phyloP scores from a whole-genome alignment of 2,888 invertebrate species.

The Sinopyrophorus schimmeli region DNA sequence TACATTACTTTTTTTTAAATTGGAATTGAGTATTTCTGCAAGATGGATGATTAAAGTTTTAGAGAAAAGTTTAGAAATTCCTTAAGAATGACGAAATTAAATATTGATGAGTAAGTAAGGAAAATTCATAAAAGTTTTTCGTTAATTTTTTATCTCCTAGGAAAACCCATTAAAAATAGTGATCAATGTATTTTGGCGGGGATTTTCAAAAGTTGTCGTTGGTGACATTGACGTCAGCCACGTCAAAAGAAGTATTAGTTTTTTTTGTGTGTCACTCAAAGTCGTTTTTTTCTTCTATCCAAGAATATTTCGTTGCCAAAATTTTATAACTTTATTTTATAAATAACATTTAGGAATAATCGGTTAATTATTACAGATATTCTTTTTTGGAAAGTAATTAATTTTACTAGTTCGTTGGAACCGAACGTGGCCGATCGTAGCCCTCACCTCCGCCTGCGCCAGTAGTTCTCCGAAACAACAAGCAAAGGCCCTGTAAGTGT shows the following conservation, averaged over 20 bases:
- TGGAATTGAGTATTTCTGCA: no score
- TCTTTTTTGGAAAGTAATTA: conserved; percentile 31
- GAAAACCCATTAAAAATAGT: no score
- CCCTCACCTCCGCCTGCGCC: conserved; percentile 20
- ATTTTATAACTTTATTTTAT: conserved; percentile 28
- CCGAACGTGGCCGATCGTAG: conserved; percentile 34
- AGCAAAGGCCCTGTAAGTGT: conserved; percentile 59
- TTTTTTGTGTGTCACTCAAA: conserved; percentile 32
- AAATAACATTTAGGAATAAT: conserved; percentile 6
- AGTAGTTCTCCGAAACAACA: conserved; percentile 52
- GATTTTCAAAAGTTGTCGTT: not conserved
- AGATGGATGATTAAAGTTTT: no score
- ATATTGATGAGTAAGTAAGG: no score
- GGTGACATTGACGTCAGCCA: conserved; percentile 15
- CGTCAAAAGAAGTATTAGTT: conserved; percentile 34
- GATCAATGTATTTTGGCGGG: not conserved
- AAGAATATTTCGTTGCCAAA: conserved; percentile 27
- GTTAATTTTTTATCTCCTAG: no score
- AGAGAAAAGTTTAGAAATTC: no score
- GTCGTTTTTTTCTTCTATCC: conserved; percentile 26
- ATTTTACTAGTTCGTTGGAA: conserved; percentile 32
- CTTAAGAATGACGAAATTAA: no score
- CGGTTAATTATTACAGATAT: no score
- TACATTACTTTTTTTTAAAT: no score
- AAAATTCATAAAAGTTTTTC: no score